Evolutionary conservation across 2,888 invertebrate genomes (phyloP).

Genomic region (Stegophylla sp.): DNA sequence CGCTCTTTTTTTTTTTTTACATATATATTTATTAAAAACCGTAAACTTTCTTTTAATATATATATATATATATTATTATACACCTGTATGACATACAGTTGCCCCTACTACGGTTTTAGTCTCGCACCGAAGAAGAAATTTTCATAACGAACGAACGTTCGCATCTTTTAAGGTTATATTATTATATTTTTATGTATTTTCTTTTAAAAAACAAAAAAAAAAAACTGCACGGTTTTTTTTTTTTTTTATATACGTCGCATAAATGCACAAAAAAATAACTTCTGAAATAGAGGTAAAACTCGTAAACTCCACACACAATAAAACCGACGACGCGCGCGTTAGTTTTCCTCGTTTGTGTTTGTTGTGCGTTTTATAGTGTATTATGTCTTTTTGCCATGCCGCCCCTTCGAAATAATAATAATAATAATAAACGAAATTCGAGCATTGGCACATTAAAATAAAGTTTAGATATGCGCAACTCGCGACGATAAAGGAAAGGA

Average conservation of each 20-base stretch:
- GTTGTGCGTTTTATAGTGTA: conserved; percentile 2
- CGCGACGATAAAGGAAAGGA: background rate
- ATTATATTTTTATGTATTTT: conserved; percentile 20
- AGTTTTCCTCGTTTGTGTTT: conserved; percentile 17
- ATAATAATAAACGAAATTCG: conserved; percentile 42
- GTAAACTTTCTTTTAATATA: conserved; percentile 25
- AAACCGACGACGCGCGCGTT: conserved; percentile 22
- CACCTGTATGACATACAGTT: no score
- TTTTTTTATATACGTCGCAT: background rate
- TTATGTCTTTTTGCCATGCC: conserved; percentile 38
- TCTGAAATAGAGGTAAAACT: background rate
- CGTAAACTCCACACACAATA: conserved; percentile 22
- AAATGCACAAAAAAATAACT: conserved; percentile 35
- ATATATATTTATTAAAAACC: conserved; percentile 2
- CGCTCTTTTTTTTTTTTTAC: background rate
- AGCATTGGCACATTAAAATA: conserved; percentile 27
- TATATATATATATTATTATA: no score
- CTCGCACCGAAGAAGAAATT: background rate
- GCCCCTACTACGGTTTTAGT: background rate
- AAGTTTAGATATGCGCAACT: conserved; percentile 25
- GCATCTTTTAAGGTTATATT: conserved; percentile 1
- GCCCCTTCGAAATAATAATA: conserved; percentile 35
- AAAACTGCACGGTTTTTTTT: conserved; percentile 7
- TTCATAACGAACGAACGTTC: background rate
- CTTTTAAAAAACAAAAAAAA: background rate